phyloP scores from a whole-genome alignment of 2,797 vertebrate genomes.

The Brachyalestes nurse region DNA sequence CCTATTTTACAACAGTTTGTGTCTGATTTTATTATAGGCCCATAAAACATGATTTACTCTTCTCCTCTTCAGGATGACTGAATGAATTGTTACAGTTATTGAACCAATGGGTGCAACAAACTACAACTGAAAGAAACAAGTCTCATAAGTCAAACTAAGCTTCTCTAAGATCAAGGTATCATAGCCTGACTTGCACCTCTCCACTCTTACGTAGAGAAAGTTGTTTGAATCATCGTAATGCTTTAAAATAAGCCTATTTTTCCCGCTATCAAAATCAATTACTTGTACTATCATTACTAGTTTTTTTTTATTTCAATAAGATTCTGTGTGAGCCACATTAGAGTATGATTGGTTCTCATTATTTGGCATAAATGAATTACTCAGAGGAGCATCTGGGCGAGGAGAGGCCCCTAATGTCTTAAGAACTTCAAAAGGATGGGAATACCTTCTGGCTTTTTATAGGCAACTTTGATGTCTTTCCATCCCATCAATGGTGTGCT shows the following conservation, averaged over 20 bases:
- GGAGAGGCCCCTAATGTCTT: slow-evolving; percentile 51
- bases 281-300: not conserved
- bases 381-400: slow-evolving; percentile 55
- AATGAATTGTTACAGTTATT: not conserved
- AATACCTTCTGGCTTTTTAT: slow-evolving; percentile 61
- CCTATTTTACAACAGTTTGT: slow-evolving; percentile 9
- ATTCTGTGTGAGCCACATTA: slow-evolving; percentile 31
- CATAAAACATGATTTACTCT: slow-evolving; percentile 7
- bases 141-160: not conserved
- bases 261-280: not conserved
- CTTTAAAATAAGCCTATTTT: not conserved
- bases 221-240: not conserved
- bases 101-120: slow-evolving; percentile 25
- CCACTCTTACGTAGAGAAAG: not conserved
- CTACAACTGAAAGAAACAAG: not conserved
- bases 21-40: slow-evolving; percentile 10
- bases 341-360: slow-evolving; percentile 55
- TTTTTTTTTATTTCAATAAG: slow-evolving; percentile 4
- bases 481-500: slow-evolving; percentile 49
- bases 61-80: not conserved
- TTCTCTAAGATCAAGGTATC: not conserved
- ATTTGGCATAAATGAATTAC: slow-evolving; percentile 64
- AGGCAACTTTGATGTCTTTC: slow-evolving; percentile 64
- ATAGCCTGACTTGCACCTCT: not conserved
- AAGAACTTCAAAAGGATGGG: slow-evolving; percentile 61